These are phyloP conservation scores for Adelges cooleyi DNA, from an alignment of 1,140 invertebrate genomes.

Conservation along the genomic window DNA sequence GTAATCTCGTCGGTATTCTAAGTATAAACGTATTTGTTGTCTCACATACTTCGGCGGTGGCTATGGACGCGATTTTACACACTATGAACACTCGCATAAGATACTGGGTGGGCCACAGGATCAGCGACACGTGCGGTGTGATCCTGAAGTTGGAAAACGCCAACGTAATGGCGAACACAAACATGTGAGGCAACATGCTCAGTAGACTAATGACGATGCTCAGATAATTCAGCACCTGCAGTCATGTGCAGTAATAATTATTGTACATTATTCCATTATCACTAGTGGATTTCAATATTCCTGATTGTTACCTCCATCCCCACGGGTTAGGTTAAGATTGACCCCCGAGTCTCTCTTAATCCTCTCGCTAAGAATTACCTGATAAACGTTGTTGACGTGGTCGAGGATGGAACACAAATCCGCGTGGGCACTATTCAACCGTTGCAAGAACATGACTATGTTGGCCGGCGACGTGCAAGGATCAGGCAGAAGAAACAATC, in stretches of 20 bases:
- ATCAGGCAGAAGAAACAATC: background rate
- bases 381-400: conserved; percentile 12
- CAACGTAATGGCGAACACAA: conserved; percentile 19
- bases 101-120: conserved; percentile 26
- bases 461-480: background rate
- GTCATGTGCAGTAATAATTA: background rate
- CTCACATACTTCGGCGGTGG: conserved; percentile 17
- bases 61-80: conserved; percentile 13
- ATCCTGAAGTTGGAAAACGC: conserved; percentile 27
- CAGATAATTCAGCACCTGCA: conserved; percentile 17
- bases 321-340: no score
- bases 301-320: no score
- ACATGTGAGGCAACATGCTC: conserved; percentile 22
- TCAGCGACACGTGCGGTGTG: conserved; percentile 14
- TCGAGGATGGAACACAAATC: conserved; percentile 20
- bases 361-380: background rate
- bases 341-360: no score
- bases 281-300: no score
- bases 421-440: background rate
- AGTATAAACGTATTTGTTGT: no score
- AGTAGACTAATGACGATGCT: background rate
- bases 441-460: background rate
- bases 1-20: no score
- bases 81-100: conserved; percentile 5
- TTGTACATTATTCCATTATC: no score